phyloP scores from a whole-genome alignment of 2,113 vertebrate species.

The Jacana jacana region DNA sequence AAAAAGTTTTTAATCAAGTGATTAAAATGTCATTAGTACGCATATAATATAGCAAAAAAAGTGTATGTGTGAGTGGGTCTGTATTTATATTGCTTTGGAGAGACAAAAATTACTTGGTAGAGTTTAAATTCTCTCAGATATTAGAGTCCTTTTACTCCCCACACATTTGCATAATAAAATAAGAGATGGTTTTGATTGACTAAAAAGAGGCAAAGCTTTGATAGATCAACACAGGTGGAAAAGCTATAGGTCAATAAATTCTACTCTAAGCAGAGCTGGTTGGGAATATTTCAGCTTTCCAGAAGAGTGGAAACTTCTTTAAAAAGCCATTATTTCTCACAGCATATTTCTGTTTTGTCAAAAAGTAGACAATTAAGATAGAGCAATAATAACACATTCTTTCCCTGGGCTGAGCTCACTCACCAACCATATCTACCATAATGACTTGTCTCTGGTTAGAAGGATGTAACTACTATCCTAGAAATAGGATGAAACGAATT shows the following conservation, averaged over 20 bases:
- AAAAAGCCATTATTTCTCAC: not conserved
- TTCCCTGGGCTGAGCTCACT: not conserved
- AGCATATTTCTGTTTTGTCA: not conserved
- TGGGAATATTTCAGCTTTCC: not conserved
- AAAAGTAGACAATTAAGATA: not conserved
- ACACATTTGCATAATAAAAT: not conserved
- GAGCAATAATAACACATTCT: not conserved
- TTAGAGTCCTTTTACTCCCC: not conserved
- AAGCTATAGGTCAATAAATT: not conserved
- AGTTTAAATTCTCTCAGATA: not conserved
- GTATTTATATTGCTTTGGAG: not conserved
- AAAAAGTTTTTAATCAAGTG: not conserved
- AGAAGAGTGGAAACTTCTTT: not conserved
- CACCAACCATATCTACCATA: not conserved
- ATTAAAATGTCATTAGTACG: not conserved
- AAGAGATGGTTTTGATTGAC: not conserved
- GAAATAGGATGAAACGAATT: not conserved
- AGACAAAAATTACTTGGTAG: not conserved
- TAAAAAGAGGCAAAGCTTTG: not conserved
- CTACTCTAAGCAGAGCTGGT: not conserved
- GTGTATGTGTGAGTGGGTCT: rapidly evolving
- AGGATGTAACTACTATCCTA: not conserved
- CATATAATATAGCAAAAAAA: not conserved
- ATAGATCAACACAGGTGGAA: not conserved
- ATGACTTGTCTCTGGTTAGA: not conserved